Evolutionary conservation across 2,888 invertebrate genomes (phyloP), one percentile per base, ranked within the genome.

Genomic region (Phaonia tiefii): DNA sequence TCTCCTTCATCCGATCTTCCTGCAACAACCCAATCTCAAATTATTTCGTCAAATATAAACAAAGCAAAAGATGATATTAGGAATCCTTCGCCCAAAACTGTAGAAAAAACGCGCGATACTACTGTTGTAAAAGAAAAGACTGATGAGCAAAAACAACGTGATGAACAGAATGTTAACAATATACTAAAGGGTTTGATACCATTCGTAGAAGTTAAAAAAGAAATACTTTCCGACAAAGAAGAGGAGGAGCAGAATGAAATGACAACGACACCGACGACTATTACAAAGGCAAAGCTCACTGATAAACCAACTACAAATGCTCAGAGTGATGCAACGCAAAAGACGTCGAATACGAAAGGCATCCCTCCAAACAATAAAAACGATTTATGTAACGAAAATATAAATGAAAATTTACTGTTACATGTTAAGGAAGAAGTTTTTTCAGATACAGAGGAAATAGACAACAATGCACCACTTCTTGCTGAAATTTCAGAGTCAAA

Each of bases 151-250:
- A 79, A 80, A 46, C 65, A 63, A 1, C 49, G 17, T 37, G 51
- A 74, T 73, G 80, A 81, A 31, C 78, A 42, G 31, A 75, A 79
- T 44, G 79, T 22, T 2, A 75, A 69, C 54, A 84, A 76, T 1
- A 37, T 86, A 83, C 63, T 84, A 25, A 84, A 82, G 22, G 85
- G 84, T 22, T 86, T 89, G 17, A 84, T 89, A 17, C 89, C 88
- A 1, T 88, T 89, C 82, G 78, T 88, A 7, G 87, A 88, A 60
- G 87, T 90, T n/a, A 90, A 90, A 84, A 86, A 85, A 7, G 90
- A 90, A 74, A 77, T 87, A 2, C 31, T 84, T 3, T 88, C 88
- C 0, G 88, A 88, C 63, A 86, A 87, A n/a, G 86, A 83, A 31
- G 85, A 83, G 0, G 85, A 84, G 17, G 13, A 63, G 42, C 13